A percentile compares a stretch with the other conserved stretches of the same genome.
Conservation (phyloP, 92 coral and sea anemone species). For the Bergia puertoricense region DNA sequence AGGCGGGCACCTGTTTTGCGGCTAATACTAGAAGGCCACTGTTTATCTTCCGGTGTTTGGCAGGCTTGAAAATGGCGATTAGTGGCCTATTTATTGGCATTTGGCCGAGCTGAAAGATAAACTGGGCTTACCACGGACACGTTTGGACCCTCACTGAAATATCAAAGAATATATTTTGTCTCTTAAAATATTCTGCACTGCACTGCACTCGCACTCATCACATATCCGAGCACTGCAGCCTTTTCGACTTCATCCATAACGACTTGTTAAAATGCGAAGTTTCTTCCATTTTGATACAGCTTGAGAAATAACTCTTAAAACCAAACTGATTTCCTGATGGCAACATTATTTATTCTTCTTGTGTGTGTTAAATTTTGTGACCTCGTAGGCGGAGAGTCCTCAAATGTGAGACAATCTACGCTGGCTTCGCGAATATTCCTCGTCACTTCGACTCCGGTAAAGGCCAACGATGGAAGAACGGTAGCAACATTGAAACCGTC, state of each 20-base stretch:
- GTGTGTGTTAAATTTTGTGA: slow-evolving; percentile 47
- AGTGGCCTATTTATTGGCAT: slow-evolving; percentile 49
- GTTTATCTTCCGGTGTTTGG: slow-evolving; percentile 43
- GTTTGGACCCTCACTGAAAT: slow-evolving; percentile 28
- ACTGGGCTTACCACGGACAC: slow-evolving; percentile 41
- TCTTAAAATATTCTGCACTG: slow-evolving; percentile 13
- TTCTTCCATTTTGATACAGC: slow-evolving; percentile 17
- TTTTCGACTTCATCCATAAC: slow-evolving; percentile 6
- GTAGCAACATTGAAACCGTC: slow-evolving; percentile 27
- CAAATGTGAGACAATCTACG: slow-evolving; percentile 27
- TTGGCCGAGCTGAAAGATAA: slow-evolving; percentile 42
- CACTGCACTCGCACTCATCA: slow-evolving; percentile 25
- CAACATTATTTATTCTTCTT: slow-evolving; percentile 42
- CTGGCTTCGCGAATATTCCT: slow-evolving; percentile 32
- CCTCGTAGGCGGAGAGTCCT: slow-evolving; percentile 36
- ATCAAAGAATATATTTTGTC: slow-evolving; percentile 15
- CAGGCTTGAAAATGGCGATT: slow-evolving; percentile 45
- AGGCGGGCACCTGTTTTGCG: slow-evolving; percentile 40
- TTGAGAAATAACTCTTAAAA: slow-evolving; percentile 28
- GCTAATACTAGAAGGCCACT: slow-evolving; percentile 29
- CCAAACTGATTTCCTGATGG: slow-evolving; percentile 34
- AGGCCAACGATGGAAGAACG: not conserved
- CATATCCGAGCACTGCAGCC: slow-evolving; percentile 26
- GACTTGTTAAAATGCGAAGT: slow-evolving; percentile 2
- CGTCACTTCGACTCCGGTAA: slow-evolving; percentile 25